Base-by-base conservation (phyloP, 2,888 invertebrate species). In the Caenorhabditis sp. region DNA sequence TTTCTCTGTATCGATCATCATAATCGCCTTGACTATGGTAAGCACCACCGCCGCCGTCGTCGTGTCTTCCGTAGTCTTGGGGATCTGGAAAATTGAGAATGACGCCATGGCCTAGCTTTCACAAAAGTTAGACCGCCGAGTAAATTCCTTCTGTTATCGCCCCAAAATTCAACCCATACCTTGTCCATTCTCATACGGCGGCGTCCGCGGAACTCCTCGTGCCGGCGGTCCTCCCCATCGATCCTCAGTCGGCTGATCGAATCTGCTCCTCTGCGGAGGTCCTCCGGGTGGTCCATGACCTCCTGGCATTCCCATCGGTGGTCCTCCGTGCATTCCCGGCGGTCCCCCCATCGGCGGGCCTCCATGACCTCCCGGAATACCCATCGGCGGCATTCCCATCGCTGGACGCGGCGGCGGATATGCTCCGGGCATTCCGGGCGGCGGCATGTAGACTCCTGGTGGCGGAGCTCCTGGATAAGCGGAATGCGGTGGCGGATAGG, bases 401-500 rank as follows among this genome's bases (percentile, higher is more conserved):
- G 56, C 22, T 35, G 76, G n/a, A 58, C 60, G 40, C 20, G 61
- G 80, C 55, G 77, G 70, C 20, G 70, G 60, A 60, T 68, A 72
- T 11, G 65, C 65, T 61, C 76, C 47, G 2, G 78, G 84, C 65
- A 79, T 71, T 51, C 82, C 79, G 0, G 71, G 70, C 4, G 83
- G 83, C 15, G 80, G 83, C 51, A 82, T 82, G 28, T 64, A 62
- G 6, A 69, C 69, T 13, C 69, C 69, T 15, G 77, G 78, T 6
- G 67, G 53, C 9, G 61, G 74, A 47, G 61, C 71, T 20, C 51
- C 62, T 9, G 74, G 78, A 28, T 76, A 65, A n/a, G n/a, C 35
- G 0, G 28, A 15, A 8, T 37, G 79, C 8, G 70, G 70, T n/a
- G 70, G 79, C n/a, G 70, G 67, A 24, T 68, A 80, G 0, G 80